Percentiles rank a stretch among this genome's conserved stretches.
phyloP scores from a whole-genome alignment of 2,113 vertebrate genomes.

The Eubucco bourcierii region DNA sequence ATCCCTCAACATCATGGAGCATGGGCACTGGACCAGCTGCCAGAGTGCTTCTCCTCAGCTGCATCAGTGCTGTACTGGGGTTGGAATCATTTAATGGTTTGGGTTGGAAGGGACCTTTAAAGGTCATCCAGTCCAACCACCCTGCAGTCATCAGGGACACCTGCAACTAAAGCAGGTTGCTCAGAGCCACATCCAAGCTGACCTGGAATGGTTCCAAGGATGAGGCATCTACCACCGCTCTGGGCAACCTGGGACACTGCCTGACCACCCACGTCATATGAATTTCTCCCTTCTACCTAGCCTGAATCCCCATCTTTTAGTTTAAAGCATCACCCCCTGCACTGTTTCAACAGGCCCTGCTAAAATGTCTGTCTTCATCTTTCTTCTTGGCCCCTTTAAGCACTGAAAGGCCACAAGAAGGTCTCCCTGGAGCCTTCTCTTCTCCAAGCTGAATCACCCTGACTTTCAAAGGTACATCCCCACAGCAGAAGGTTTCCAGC shows the following conservation, averaged over 20 bases:
- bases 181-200: not conserved
- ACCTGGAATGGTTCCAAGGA: not conserved
- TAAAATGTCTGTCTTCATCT: not conserved
- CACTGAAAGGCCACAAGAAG: not conserved
- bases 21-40: accelerated
- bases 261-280: not conserved
- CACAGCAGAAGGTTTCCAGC: not conserved
- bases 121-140: not conserved
- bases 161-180: not conserved
- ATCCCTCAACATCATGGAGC: not conserved
- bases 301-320: not conserved
- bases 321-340: not conserved
- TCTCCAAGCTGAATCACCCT: not conserved
- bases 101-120: not conserved
- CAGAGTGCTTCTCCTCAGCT: not conserved
- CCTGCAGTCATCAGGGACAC: not conserved
- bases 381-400: not conserved
- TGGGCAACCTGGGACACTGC: not conserved
- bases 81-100: not conserved
- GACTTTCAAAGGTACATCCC: not conserved
- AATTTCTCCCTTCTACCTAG: not conserved
- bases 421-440: not conserved
- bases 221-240: not conserved
- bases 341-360: not conserved
- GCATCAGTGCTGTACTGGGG: not conserved